Percentiles rank a stretch among this genome's conserved stretches.
phyloP scores from a whole-genome alignment of 2,888 invertebrate species.

The Athrips mouffetella region DNA sequence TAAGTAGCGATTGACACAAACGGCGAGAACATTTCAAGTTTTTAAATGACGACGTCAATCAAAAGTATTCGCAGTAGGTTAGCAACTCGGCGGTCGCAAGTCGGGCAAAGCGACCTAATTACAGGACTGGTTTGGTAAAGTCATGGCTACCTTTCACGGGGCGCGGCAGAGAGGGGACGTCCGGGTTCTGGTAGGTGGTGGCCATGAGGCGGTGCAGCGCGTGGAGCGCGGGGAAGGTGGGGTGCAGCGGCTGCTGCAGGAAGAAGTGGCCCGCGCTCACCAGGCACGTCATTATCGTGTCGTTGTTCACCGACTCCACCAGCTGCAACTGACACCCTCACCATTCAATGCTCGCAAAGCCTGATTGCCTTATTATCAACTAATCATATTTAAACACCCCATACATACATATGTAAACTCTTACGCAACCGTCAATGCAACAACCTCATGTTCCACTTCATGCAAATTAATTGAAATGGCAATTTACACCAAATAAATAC shows the following conservation, averaged over 20 bases:
- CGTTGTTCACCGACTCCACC: conserved; percentile 94
- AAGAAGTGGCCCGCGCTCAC: conserved; percentile 94
- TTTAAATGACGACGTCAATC: neutral
- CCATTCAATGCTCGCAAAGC: conserved; percentile 38
- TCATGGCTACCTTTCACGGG: conserved; percentile 83
- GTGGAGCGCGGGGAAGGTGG: conserved; percentile 91
- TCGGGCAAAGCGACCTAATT: conserved; percentile 16
- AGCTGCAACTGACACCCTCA: conserved; percentile 80
- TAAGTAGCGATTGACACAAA: neutral
- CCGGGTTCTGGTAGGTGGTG: conserved; percentile 86
- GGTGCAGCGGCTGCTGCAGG: conserved; percentile 96
- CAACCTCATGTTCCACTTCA: neutral
- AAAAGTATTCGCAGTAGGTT: neutral
- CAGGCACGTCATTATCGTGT: conserved; percentile 92
- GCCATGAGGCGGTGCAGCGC: conserved; percentile 90
- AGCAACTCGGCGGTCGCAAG: conserved; percentile 2
- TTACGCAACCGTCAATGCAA: conserved; percentile 1
- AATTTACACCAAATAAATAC: no score
- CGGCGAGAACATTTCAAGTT: neutral
- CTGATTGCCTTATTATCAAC: no score
- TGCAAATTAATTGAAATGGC: no score
- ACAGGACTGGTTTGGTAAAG: conserved; percentile 14
- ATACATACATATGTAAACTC: no score
- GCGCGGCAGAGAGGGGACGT: conserved; percentile 88
- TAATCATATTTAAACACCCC: conserved; percentile 17